These are phyloP conservation scores for Leptura quadrifasciata DNA, from an alignment of 2,888 invertebrate genomes.

Conservation along the genomic window DNA sequence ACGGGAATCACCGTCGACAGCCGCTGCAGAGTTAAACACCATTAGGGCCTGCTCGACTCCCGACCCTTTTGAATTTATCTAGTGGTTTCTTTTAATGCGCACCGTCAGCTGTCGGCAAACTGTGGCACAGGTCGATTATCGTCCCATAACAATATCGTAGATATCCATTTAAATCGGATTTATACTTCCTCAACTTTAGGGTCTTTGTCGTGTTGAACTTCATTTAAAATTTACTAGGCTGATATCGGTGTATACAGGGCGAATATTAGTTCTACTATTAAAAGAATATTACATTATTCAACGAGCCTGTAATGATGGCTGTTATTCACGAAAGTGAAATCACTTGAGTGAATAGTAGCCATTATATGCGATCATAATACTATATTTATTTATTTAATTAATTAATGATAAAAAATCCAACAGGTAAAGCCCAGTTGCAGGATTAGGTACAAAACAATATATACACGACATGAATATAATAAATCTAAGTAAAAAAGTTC, in stretches of 20 bases:
- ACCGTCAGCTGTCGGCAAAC: slow-evolving; percentile 3
- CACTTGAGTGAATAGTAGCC: too few relatives aligned
- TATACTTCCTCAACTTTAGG: neutral
- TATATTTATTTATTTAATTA: too few relatives aligned
- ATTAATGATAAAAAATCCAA: too few relatives aligned
- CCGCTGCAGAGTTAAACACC: neutral
- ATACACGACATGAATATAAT: too few relatives aligned
- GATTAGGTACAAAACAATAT: too few relatives aligned
- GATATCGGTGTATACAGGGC: neutral
- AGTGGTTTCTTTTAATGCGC: neutral
- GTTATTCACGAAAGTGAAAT: too few relatives aligned
- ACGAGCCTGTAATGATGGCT: too few relatives aligned
- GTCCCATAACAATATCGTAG: neutral
- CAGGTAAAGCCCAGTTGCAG: too few relatives aligned
- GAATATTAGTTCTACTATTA: too few relatives aligned
- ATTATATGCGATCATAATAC: too few relatives aligned
- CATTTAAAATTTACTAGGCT: neutral
- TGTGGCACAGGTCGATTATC: neutral
- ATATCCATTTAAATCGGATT: neutral
- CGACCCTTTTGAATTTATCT: neutral
- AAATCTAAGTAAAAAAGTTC: too few relatives aligned
- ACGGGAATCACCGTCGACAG: neutral
- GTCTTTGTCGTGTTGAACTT: slow-evolving; percentile 2
- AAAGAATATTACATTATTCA: too few relatives aligned
- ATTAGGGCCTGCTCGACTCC: neutral